phyloP scores from a whole-genome alignment of 1,140 invertebrate species.

The Geopemphigus sp. region DNA sequence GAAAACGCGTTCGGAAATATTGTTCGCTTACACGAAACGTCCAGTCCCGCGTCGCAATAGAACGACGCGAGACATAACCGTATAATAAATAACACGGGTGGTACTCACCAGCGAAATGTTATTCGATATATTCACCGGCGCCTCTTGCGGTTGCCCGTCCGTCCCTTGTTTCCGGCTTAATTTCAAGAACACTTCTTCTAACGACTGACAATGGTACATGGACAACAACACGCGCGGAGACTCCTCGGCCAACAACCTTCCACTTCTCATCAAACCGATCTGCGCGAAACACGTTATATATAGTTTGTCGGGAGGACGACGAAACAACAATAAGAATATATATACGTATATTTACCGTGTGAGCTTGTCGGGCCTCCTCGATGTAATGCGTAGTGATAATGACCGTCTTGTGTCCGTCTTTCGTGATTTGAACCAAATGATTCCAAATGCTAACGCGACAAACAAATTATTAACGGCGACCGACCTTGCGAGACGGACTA shows the following conservation, averaged over 20 bases:
- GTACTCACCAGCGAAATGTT: constrained; percentile 71
- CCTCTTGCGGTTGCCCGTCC: constrained; percentile 55
- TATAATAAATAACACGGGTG: too few species aligned
- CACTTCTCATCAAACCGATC: constrained; percentile 93
- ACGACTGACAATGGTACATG: constrained; percentile 76
- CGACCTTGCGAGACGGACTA: background rate
- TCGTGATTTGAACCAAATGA: constrained; percentile 84
- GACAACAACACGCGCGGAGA: constrained; percentile 79
- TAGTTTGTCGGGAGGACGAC: background rate
- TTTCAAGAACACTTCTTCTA: constrained; percentile 94
- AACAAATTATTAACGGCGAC: background rate
- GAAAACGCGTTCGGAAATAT: background rate
- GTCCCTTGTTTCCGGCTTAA: constrained; percentile 63
- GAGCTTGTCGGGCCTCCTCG: constrained; percentile 90
- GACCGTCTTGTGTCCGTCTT: constrained; percentile 82
- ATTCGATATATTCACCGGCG: constrained; percentile 65
- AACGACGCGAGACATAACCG: too few species aligned
- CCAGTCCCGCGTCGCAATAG: too few species aligned
- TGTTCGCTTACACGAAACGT: too few species aligned
- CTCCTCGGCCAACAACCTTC: constrained; percentile 86
- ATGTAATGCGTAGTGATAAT: constrained; percentile 98
- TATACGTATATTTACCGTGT: constrained; percentile 62
- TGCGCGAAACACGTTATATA: constrained; percentile 55
- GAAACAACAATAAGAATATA: background rate
- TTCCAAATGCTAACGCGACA: constrained; percentile 78